Conservation (phyloP, 2,888 invertebrate genomes). For the Drosophila quinaria region DNA sequence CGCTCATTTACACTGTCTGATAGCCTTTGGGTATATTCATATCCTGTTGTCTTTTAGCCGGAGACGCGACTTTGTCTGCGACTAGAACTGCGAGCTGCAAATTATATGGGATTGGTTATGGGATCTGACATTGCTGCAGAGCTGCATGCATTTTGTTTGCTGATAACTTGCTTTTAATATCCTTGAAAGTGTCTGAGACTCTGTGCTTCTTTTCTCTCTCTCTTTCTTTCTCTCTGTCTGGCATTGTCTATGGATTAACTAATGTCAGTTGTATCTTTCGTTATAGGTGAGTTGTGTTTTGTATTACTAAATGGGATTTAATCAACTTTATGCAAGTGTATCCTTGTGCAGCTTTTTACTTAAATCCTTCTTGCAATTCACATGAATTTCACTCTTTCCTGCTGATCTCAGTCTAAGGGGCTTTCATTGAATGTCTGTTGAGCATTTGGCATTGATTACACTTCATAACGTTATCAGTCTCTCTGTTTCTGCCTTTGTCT, state of each 20-base stretch:
- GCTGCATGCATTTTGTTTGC: slow-evolving; percentile 54
- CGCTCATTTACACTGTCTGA: slow-evolving; percentile 81
- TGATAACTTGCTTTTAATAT: slow-evolving; percentile 55
- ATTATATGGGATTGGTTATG: background rate
- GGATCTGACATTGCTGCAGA: background rate
- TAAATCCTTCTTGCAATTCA: slow-evolving; percentile 26
- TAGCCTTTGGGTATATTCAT: slow-evolving; percentile 77
- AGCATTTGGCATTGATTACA: slow-evolving; percentile 53
- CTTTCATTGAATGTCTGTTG: slow-evolving; percentile 40
- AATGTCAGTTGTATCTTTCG: slow-evolving; percentile 13
- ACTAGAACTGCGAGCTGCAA: slow-evolving; percentile 18
- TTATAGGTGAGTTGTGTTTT: slow-evolving; percentile 6
- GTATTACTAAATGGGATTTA: slow-evolving; percentile 45
- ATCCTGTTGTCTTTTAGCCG: slow-evolving; percentile 74
- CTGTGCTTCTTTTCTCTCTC: slow-evolving; percentile 4
- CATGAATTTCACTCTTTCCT: slow-evolving; percentile 45
- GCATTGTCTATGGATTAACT: slow-evolving; percentile 47
- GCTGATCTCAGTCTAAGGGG: background rate
- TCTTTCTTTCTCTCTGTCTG: slow-evolving; percentile 9
- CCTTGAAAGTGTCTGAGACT: slow-evolving; percentile 38
- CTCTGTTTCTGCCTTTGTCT: slow-evolving; percentile 7
- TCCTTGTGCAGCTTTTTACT: slow-evolving; percentile 15
- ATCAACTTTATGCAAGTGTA: slow-evolving; percentile 63
- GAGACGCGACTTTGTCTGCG: slow-evolving; percentile 37
- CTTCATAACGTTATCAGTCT: slow-evolving; percentile 26